These are phyloP conservation scores for Slavum lentiscoides DNA, from an alignment of 2,888 invertebrate genomes.

Conservation along the genomic window DNA sequence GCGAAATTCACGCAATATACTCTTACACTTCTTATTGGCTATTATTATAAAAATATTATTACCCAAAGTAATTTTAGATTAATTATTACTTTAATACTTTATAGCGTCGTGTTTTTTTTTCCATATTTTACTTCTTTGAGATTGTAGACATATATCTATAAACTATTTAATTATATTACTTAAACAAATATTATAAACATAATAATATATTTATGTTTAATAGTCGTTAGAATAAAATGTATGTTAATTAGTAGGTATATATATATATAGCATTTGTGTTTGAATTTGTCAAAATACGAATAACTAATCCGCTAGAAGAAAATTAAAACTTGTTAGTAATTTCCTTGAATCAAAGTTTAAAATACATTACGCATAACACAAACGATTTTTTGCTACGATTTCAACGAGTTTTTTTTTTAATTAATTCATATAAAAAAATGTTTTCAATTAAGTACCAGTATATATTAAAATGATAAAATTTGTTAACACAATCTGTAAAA, in stretches of 20 bases:
- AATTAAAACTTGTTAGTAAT: neutral
- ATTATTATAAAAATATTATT: neutral
- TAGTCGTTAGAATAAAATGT: slow-evolving; percentile 7
- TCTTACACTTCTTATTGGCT: slow-evolving; percentile 14
- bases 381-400: neutral
- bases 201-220: neutral
- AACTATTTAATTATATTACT: slow-evolving; percentile 1
- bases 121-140: slow-evolving; percentile 19
- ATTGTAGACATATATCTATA: neutral
- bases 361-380: too few species aligned
- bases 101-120: neutral
- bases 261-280: slow-evolving; percentile 11
- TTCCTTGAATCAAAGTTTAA: neutral
- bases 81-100: slow-evolving; percentile 25
- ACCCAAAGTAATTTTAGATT: slow-evolving; percentile 13
- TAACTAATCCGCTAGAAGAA: neutral
- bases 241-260: too few species aligned
- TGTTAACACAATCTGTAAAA: slow-evolving; percentile 15
- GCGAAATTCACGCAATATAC: slow-evolving; percentile 20
- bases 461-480: neutral
- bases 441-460: slow-evolving; percentile 29
- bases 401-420: neutral
- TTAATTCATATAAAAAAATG: neutral
- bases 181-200: neutral
- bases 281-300: slow-evolving; percentile 28